Evolutionary conservation across 2,888 invertebrate species (phyloP).

Genomic region (Keiferia lycopersicella): DNA sequence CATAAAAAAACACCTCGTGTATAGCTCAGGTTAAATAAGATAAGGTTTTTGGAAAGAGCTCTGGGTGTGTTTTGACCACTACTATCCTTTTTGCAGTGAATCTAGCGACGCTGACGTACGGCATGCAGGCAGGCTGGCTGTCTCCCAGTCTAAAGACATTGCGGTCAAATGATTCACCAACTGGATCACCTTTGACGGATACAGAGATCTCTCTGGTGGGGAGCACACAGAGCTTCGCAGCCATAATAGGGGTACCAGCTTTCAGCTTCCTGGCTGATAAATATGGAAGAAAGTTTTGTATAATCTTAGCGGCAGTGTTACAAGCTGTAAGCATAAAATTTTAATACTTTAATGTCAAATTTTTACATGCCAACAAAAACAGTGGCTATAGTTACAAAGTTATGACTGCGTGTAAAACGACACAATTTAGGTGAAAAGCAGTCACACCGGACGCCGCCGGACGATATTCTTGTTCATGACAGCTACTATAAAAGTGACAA

Average conservation of each 20-base stretch:
- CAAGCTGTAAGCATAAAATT: slow-evolving; percentile 61
- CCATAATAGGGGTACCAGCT: slow-evolving; percentile 57
- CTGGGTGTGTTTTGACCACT: too few species aligned
- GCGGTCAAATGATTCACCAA: slow-evolving; percentile 54
- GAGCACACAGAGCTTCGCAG: slow-evolving; percentile 64
- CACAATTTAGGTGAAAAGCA: too few species aligned
- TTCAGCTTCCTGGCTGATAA: slow-evolving; percentile 62
- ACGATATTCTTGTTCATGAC: too few species aligned
- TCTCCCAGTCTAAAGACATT: slow-evolving; percentile 65
- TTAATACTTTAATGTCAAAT: background rate
- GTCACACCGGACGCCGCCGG: too few species aligned
- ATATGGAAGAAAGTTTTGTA: slow-evolving; percentile 64
- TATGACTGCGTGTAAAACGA: too few species aligned
- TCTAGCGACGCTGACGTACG: slow-evolving; percentile 61
- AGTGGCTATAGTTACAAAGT: too few species aligned
- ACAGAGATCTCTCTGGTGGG: slow-evolving; percentile 68
- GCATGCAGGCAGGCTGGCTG: slow-evolving; percentile 69
- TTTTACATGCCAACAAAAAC: too few species aligned
- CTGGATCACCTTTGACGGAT: slow-evolving; percentile 54
- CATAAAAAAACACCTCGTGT: too few species aligned
- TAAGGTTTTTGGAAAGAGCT: too few species aligned
- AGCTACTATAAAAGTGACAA: too few species aligned
- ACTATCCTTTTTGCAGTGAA: slow-evolving; percentile 54
- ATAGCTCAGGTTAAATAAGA: too few species aligned
- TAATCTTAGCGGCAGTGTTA: slow-evolving; percentile 64